Percentiles rank a stretch among this genome's conserved stretches.
These are phyloP conservation scores for Platalea minor DNA, from an alignment of 2,797 vertebrate genomes.

Conservation along the genomic window DNA sequence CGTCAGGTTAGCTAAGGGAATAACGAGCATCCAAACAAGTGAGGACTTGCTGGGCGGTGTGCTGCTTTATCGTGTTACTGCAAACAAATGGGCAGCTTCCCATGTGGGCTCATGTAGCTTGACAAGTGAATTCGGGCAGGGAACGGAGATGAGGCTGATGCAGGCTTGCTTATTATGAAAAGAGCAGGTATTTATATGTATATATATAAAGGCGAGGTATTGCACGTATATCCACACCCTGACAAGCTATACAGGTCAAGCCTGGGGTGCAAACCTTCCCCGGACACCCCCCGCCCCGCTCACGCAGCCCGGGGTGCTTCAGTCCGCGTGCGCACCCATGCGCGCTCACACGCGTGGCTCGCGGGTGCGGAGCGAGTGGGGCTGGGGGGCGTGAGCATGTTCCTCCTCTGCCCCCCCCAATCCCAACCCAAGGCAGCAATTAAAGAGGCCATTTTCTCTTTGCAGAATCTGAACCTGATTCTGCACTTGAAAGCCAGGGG, in stretches of 20 bases:
- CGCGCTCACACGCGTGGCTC: rapidly evolving
- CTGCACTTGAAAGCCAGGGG: not conserved
- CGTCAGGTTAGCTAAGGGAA: not conserved
- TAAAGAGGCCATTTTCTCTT: not conserved
- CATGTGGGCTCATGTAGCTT: rapidly evolving
- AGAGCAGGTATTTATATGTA: rapidly evolving
- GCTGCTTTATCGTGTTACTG: not conserved
- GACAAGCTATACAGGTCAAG: not conserved
- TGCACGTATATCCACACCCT: not conserved
- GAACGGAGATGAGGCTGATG: not conserved
- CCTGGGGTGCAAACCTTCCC: not conserved
- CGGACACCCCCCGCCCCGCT: rapidly evolving
- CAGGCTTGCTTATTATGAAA: not conserved
- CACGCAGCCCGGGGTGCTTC: not conserved
- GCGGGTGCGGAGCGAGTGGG: not conserved
- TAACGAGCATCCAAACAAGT: not conserved
- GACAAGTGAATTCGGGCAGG: not conserved
- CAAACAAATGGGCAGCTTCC: not conserved
- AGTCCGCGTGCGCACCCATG: rapidly evolving
- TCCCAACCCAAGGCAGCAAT: not conserved
- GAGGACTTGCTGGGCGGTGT: not conserved
- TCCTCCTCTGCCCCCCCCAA: not conserved
- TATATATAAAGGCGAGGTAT: rapidly evolving
- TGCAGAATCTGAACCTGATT: not conserved
- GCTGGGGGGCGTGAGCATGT: not conserved